Conservation (phyloP, 2,113 vertebrate species). For the Spheniscus mendiculus region DNA sequence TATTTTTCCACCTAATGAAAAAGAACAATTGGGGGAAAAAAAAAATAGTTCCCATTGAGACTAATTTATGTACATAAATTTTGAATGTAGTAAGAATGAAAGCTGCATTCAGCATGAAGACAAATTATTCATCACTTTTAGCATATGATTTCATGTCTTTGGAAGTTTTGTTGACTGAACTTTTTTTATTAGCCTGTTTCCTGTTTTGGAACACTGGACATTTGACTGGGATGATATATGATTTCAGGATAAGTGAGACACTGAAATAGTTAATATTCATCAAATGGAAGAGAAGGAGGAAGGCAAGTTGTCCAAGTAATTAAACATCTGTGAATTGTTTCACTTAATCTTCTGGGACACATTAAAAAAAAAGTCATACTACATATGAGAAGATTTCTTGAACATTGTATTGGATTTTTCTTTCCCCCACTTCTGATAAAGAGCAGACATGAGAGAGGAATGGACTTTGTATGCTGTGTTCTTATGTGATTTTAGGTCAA, state of each 20-base stretch:
- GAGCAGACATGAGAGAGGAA: not conserved
- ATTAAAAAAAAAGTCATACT: not conserved
- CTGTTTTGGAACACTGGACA: not conserved
- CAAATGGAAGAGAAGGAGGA: not conserved
- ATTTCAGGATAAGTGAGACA: not conserved
- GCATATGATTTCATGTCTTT: not conserved
- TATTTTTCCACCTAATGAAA: not conserved
- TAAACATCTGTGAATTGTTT: not conserved
- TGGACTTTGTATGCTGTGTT: not conserved
- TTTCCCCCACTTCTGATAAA: not conserved
- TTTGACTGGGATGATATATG: not conserved
- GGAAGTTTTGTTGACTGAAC: not conserved
- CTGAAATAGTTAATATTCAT: not conserved
- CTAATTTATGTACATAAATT: not conserved
- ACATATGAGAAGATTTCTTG: not conserved
- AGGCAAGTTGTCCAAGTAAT: not conserved
- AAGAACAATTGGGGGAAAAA: not conserved
- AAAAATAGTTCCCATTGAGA: not conserved
- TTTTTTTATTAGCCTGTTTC: not conserved
- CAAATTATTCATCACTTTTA: not conserved
- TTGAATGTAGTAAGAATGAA: not conserved
- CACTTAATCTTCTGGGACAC: not conserved
- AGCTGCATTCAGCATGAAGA: not conserved
- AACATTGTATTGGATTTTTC: not conserved
- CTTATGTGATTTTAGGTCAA: not conserved